phyloP scores from a whole-genome alignment of 92 coral and sea anemone species.

The Epizoanthus scotinus region DNA sequence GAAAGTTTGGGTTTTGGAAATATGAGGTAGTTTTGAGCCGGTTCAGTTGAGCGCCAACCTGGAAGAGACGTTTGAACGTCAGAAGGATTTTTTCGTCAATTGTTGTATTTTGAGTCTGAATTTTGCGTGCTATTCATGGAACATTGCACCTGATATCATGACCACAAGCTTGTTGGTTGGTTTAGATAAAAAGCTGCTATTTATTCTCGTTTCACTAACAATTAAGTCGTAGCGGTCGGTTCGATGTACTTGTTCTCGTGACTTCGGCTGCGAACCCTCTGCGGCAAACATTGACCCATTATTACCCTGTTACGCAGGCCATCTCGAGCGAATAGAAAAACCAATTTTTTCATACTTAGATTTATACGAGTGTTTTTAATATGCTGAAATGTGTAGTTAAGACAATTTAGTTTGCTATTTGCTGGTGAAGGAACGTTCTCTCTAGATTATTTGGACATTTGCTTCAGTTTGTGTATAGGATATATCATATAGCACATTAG shows the following conservation, averaged over 20 bases:
- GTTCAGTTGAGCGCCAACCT: neutral
- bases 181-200: neutral
- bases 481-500: too few relatives aligned
- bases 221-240: constrained; percentile 12
- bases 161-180: constrained; percentile 54
- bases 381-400: neutral
- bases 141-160: constrained; percentile 40
- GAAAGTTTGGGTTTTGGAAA: neutral
- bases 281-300: too few relatives aligned
- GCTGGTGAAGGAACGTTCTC: neutral
- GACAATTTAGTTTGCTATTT: neutral
- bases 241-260: constrained; percentile 22
- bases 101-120: constrained; percentile 16
- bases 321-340: neutral
- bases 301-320: neutral
- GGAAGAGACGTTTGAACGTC: too few relatives aligned
- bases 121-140: constrained; percentile 21
- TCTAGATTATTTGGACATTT: neutral
- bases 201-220: neutral
- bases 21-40: constrained; percentile 1
- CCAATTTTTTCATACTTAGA: neutral
- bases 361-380: neutral
- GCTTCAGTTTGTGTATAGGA: neutral
- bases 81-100: neutral
- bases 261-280: neutral